Evolutionary conservation across 2,797 vertebrate species (phyloP).

Genomic region (Zenarchopterus dispar): DNA sequence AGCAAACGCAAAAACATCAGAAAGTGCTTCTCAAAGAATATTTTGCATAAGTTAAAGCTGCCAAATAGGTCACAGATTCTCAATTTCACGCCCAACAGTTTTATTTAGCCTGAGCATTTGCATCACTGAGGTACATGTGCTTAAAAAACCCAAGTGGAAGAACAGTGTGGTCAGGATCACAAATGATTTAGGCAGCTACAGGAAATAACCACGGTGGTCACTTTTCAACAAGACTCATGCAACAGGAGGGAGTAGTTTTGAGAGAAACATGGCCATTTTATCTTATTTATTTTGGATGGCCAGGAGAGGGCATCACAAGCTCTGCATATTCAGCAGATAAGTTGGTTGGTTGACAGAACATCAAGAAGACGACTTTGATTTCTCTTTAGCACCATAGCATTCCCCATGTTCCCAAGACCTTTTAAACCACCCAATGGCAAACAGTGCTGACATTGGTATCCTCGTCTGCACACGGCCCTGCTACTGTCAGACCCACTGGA

Average conservation of each 20-base stretch:
- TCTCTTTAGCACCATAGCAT: conserved; percentile 43
- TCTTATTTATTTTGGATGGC: conserved; percentile 22
- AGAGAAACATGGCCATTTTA: conserved; percentile 71
- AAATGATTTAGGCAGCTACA: conserved; percentile 28
- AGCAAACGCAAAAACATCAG: conserved; percentile 21
- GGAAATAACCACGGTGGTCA: conserved; percentile 33
- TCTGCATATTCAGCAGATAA: conserved; percentile 6
- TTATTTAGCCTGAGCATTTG: not conserved
- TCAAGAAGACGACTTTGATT: conserved; percentile 55
- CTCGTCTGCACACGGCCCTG: conserved; percentile 37
- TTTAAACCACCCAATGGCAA: conserved; percentile 43
- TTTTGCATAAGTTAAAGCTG: conserved; percentile 4
- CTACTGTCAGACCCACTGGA: conserved; percentile 71
- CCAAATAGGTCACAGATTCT: not conserved
- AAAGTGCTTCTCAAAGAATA: not conserved
- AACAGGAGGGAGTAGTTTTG: conserved; percentile 81
- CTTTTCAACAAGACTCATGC: conserved; percentile 81
- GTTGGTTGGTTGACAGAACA: conserved; percentile 51
- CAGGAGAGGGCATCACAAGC: conserved; percentile 48
- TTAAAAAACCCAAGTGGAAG: conserved; percentile 5
- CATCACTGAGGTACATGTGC: not conserved
- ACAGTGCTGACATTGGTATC: conserved; percentile 73
- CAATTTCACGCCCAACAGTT: not conserved
- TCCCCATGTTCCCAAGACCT: conserved; percentile 53
- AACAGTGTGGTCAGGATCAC: conserved; percentile 9